Evolutionary conservation across 2,113 vertebrate species (phyloP).

Genomic region (human (Homo sapiens)): GRCh38 chr14:88866001-88866500

Average conservation of each 20-base stretch:
- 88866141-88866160: neutral
- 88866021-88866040: neutral
- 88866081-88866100: neutral
- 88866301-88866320: neutral
- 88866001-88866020: neutral
- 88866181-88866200: neutral
- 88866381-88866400: neutral
- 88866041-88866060: constrained; percentile 13
- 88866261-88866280: neutral
- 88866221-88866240: neutral
- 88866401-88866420: neutral
- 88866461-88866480: neutral
- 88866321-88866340: neutral
- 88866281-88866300: neutral
- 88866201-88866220: neutral
- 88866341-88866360: neutral
- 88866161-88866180: neutral
- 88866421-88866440: neutral
- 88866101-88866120: neutral
- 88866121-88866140: neutral
- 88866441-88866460: neutral
- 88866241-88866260: neutral
- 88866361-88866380: neutral
- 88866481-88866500: neutral
- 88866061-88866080: neutral